These are phyloP conservation scores for Paracyclopina nana DNA, from an alignment of 1,140 invertebrate species.

Conservation along the genomic window DNA sequence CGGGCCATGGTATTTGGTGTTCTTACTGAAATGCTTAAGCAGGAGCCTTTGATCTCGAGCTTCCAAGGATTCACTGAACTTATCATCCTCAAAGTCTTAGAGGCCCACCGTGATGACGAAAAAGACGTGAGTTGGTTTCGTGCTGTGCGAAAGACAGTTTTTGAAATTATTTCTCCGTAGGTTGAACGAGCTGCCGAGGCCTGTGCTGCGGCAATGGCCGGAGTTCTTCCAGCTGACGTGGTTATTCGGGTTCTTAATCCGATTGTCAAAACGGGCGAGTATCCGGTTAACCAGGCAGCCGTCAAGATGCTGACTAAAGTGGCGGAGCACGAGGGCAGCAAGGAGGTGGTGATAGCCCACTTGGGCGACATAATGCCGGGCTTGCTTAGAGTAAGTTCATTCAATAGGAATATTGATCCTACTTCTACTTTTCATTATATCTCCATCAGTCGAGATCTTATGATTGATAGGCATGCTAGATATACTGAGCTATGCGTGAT, in stretches of 20 bases:
- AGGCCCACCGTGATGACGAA: conserved; percentile 52
- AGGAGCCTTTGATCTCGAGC: conserved; percentile 44
- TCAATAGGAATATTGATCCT: no score
- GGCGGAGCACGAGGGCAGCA: conserved; percentile 40
- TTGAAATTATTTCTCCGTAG: conserved; percentile 23
- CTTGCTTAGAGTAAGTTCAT: conserved; percentile 54
- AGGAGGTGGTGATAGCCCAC: conserved; percentile 46
- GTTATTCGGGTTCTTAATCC: conserved; percentile 47
- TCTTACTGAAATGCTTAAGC: conserved; percentile 55
- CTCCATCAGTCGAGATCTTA: no score
- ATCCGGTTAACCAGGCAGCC: conserved; percentile 66
- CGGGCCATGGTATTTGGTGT: conserved; percentile 50
- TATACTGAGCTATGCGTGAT: no score
- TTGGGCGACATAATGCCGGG: conserved; percentile 64
- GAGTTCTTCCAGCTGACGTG: conserved; percentile 43
- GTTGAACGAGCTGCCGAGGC: conserved; percentile 38
- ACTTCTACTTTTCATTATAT: no score
- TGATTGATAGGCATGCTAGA: no score
- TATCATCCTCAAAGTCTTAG: conserved; percentile 61
- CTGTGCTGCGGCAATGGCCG: conserved; percentile 47
- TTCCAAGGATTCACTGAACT: conserved; percentile 72
- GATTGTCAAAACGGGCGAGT: conserved; percentile 61
- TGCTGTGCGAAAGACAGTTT: not conserved
- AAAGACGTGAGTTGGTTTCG: conserved; percentile 39
- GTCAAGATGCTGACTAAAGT: conserved; percentile 80